Evolutionary conservation across 1,140 invertebrate genomes (phyloP).

Genomic region (Drosophila kurseongensis): DNA sequence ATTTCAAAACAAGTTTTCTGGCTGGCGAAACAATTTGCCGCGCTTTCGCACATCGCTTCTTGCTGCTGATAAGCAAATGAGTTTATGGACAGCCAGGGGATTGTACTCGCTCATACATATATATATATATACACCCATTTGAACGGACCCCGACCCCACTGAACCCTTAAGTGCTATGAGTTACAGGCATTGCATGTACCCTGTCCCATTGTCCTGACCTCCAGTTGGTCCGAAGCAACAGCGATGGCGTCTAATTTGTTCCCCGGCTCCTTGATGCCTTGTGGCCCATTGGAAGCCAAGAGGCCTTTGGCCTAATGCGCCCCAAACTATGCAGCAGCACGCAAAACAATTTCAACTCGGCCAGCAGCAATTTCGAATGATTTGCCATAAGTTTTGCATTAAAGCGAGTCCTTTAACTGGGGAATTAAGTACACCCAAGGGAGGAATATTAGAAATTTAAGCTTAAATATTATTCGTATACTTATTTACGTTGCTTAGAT

Average conservation of each 20-base stretch:
- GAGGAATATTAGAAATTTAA: too few species aligned
- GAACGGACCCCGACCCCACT: conserved; percentile 9
- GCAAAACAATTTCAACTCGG: conserved; percentile 53
- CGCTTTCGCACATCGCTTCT: conserved; percentile 47
- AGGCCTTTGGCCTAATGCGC: conserved; percentile 47
- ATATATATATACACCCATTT: not conserved
- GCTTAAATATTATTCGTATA: too few species aligned
- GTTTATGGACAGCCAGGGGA: conserved; percentile 67
- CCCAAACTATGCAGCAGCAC: conserved; percentile 67
- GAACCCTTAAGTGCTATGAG: conserved; percentile 50
- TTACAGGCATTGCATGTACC: conserved; percentile 42
- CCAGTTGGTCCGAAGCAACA: conserved; percentile 26
- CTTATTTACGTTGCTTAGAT: too few species aligned
- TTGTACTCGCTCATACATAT: not conserved
- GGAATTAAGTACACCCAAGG: not conserved
- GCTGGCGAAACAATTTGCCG: conserved; percentile 70
- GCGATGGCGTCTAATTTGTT: conserved; percentile 40
- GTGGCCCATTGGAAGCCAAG: conserved; percentile 11
- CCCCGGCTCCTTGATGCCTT: not conserved
- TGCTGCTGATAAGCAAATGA: conserved; percentile 71
- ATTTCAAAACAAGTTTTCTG: conserved; percentile 78
- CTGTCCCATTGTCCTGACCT: conserved; percentile 31
- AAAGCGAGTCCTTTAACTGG: conserved; percentile 3
- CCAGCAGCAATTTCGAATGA: conserved; percentile 42
- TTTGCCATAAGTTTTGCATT: conserved; percentile 39